Base-by-base conservation (phyloP, 2,888 invertebrate species). In the Galeruca laticollis region DNA sequence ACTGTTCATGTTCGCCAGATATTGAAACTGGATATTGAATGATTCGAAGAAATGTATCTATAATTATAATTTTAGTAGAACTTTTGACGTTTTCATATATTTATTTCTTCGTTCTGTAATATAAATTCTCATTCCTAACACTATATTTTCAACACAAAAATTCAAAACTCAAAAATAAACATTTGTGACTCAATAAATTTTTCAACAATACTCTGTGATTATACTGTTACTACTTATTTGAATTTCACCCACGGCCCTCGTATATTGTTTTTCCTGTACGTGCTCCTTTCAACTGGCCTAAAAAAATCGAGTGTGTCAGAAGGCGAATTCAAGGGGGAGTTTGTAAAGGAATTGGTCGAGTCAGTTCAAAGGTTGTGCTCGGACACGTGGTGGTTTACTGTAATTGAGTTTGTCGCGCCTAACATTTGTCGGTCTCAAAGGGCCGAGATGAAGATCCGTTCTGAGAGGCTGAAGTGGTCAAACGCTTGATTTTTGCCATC, bases 371-470 rank as follows among this genome's bases (percentile, higher is more conserved):
- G 82, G 82, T 81, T 80, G 47, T 33, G 73, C 77, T 80, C 77
- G 79, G 82, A 81, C 82, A 81, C 79, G 79, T 80, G 79, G 80
- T 82, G 82, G 82, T 81, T 81, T 81, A 80, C 78, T 77, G 81
- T 81, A 82, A 81, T 81, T 79, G 81, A 82, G 81, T 82, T 81
- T 81, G 81, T 81, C 80, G 79, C 80, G 75, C 69, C 73, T 69
- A 72, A 79, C 78, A 79, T 81, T 79, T 76, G 81, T 79, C 79
- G 75, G 75, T 79, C 80, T 81, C 80, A 69, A 77, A 79, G 81
- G 79, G 72, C 70, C 66, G 66, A 52, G 63, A 64, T 57, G 68
- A 64, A 69, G 66, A 73, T 70, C 65, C 69, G 40, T 52, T 61
- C 64, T 60, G 54, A 31, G 54, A 40, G 11, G 21, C 18, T 10